Base-by-base conservation (phyloP, 2,888 invertebrate genomes). In the Hofmannophila pseudospretella region DNA sequence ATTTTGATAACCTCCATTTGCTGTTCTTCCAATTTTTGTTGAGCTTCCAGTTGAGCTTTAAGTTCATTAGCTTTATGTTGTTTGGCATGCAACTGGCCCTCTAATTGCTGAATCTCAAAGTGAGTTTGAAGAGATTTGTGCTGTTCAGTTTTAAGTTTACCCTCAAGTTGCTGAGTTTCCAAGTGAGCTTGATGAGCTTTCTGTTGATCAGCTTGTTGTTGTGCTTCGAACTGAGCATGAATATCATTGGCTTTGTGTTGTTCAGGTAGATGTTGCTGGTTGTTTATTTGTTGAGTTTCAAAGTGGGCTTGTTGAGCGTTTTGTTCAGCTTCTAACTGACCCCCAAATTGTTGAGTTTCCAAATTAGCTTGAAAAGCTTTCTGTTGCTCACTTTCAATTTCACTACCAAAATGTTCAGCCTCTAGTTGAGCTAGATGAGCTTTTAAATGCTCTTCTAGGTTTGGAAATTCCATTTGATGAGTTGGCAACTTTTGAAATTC, bases 401-500 rank as follows among this genome's bases (percentile, higher is more conserved):
- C 4, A 25, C 29, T 25, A 34, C 35, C 27, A 13, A 42, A 39
- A 29, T 34, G 23, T 12, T 36, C 28, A 11, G 40, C 34, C 3
- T 36, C 36, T 20, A 44, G 35, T 27, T 36, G 34, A 7, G 31
- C 34, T 14, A 34, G 35, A 8, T 36, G 33, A 11, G 23, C 19
- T 20, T 30, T n/a, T 16, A 26, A 26, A 14, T 36, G 36, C 4
- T 36, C 11, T 12, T 13, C 16, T 30, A 34, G 29, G 27, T 22
- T 10, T 31, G 16, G 29, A 25, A 23, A 23, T n/a, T 33, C 16
- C n/a, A 25, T 7, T 19, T 19, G 9, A 27, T 36, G 30, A 8
- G 14, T 7, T 30, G 16, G 9, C 10, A 33, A 26, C 52, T 10
- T 41, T 2, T 27, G 27, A 11, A 11, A 36, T 19, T 59, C 48